Percentiles rank a stretch among this genome's conserved stretches.
Conservation (phyloP, 1,140 invertebrate species). For the Zaprionus gabonicus region DNA sequence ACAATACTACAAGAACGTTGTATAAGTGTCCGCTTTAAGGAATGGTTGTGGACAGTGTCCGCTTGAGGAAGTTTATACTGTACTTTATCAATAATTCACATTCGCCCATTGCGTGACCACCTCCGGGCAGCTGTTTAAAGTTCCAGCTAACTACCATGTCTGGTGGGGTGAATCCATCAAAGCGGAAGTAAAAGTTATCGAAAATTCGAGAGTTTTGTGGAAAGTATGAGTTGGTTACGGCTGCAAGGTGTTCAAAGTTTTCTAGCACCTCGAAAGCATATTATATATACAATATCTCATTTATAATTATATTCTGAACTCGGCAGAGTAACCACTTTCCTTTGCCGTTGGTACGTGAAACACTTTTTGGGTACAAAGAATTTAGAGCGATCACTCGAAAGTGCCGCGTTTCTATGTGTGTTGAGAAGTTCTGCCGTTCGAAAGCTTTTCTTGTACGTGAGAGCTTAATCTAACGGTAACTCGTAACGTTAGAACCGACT, state of each 20-base stretch:
- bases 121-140: not conserved
- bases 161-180: too few species aligned
- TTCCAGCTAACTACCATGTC: not conserved
- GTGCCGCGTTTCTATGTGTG: not conserved
- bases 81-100: too few species aligned
- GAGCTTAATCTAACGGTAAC: slow-evolving; percentile 14
- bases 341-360: not conserved
- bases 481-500: slow-evolving; percentile 1
- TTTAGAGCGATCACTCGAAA: not conserved
- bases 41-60: too few species aligned
- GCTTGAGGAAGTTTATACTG: too few species aligned
- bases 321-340: not conserved
- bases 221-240: not conserved
- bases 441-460: slow-evolving; percentile 2
- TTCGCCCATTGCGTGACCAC: not conserved
- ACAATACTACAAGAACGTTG: too few species aligned
- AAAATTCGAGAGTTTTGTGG: not conserved
- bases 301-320: not conserved
- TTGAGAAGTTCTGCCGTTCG: not conserved
- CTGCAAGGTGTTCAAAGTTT: not conserved
- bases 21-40: too few species aligned
- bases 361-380: not conserved
- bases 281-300: not conserved
- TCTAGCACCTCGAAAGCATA: not conserved
- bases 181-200: slow-evolving; percentile 1